Percentiles rank a stretch among this genome's conserved stretches.
These are phyloP conservation scores for Bugula neritina DNA, from an alignment of 2,888 invertebrate species.

Conservation along the genomic window DNA sequence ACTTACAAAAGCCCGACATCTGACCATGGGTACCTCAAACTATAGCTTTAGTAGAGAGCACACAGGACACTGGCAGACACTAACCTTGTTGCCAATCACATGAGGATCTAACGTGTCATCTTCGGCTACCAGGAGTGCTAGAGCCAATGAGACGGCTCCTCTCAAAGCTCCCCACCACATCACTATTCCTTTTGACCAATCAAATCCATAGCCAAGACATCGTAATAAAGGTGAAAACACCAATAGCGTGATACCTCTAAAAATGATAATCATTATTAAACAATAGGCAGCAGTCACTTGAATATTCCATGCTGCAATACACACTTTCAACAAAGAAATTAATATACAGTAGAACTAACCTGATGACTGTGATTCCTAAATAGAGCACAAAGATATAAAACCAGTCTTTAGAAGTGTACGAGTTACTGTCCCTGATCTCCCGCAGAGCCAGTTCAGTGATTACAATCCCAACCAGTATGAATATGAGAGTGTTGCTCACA, in stretches of 20 bases:
- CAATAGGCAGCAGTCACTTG: no score
- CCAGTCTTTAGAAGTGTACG: slow-evolving; percentile 54
- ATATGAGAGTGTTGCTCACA: slow-evolving; percentile 60
- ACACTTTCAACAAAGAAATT: no score
- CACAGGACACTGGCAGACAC: no score
- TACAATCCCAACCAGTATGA: slow-evolving; percentile 62
- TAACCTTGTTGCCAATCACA: slow-evolving; percentile 37
- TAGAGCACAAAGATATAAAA: slow-evolving; percentile 56
- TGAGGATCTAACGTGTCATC: slow-evolving; percentile 45
- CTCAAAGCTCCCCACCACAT: slow-evolving; percentile 63
- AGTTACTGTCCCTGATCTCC: slow-evolving; percentile 41
- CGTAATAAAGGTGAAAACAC: slow-evolving; percentile 58
- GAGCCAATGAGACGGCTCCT: slow-evolving; percentile 60
- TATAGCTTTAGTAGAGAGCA: no score
- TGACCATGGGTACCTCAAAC: no score
- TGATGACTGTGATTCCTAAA: slow-evolving; percentile 48
- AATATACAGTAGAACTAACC: no score
- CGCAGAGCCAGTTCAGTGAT: slow-evolving; percentile 59
- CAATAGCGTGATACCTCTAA: slow-evolving; percentile 55
- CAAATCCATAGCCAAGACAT: slow-evolving; percentile 60
- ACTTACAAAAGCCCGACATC: no score
- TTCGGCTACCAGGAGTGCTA: slow-evolving; percentile 59
- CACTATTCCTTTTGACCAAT: slow-evolving; percentile 59
- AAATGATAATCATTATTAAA: not conserved
- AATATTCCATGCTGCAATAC: no score